These are phyloP conservation scores for Etheostoma cragini DNA, from an alignment of 2,113 vertebrate species.

Conservation along the genomic window DNA sequence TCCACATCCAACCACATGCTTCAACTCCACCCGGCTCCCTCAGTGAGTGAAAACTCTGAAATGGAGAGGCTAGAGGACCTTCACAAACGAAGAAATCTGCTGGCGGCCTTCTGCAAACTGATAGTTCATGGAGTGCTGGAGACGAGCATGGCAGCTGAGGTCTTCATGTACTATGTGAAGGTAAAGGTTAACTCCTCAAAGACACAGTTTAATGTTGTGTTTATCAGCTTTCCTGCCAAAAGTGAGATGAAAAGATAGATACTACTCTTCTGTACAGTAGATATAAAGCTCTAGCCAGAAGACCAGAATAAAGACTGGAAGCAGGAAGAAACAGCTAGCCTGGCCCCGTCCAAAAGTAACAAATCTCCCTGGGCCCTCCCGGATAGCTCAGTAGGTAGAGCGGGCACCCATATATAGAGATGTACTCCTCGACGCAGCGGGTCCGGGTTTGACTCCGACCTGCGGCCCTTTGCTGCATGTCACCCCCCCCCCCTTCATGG, in stretches of 20 bases:
- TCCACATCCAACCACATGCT: constrained; percentile 18
- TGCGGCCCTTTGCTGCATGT: too few relatives aligned
- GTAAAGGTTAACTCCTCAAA: constrained; percentile 70
- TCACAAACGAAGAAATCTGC: constrained; percentile 85
- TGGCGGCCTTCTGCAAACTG: constrained; percentile 91
- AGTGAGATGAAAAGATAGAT: background rate
- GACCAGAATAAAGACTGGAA: background rate
- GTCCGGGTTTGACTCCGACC: too few relatives aligned
- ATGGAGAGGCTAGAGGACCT: constrained; percentile 82
- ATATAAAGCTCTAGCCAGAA: background rate
- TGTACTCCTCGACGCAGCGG: too few relatives aligned
- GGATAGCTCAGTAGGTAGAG: too few relatives aligned
- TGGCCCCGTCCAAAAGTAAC: background rate
- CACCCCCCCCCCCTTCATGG: too few relatives aligned
- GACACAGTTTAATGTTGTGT: background rate
- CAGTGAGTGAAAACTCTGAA: constrained; percentile 76
- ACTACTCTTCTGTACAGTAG: background rate
- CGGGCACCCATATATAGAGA: too few relatives aligned
- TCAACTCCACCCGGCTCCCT: constrained; percentile 38
- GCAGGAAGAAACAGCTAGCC: background rate
- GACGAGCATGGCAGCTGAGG: constrained; percentile 87
- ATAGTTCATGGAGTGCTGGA: constrained; percentile 89
- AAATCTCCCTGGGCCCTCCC: too few relatives aligned
- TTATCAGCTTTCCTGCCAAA: background rate
- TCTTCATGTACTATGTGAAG: constrained; percentile 92